Evolutionary conservation across 2,888 invertebrate genomes (phyloP), one percentile per base, ranked within the genome.

Genomic region (Dorcus hopei): DNA sequence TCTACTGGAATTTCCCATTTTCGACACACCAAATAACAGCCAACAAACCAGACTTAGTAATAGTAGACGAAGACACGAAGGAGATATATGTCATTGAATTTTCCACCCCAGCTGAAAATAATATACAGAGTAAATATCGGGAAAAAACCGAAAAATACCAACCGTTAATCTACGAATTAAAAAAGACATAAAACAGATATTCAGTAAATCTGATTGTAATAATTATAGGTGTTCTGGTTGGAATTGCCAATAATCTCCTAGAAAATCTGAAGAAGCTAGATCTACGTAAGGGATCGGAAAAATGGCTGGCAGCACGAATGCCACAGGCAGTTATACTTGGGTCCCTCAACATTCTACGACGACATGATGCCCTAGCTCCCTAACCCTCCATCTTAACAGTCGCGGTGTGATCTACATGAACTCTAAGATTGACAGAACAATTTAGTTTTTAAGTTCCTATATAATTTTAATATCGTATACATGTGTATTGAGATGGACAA

Each of bases 41-140:
- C 9, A 51, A 38, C 14, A 51, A 51, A 38, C 40, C 51, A 7
- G 51, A 51, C 40, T 39, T 51, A 11, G 51, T 39, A 14, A n/a
- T 51, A 6, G 9, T 51, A 39, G 51, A 51, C 16, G 9, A 51
- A 16, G 2, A 8, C 7, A 14, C 38, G 8, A 51, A 11, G n/a
- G 2, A 3, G 9, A 51, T 51, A 40, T 11, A 38, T 8, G 16
- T 51, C 3, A n/a, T 39, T 8, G 51, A 38, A 38, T n/a, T 51
- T 14, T 51, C 51, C 3, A 4, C 16, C n/a, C 51, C 51, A 3
- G 3, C 3, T 38, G 39, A 51, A 6, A 14, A 33, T 16, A 51
- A 51, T 23, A 38, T 51, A 6, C 11, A 7, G 8, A 39, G 11
- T 14, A 51, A 51, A 16, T n/a, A 38, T 6, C 16, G 11, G 16